A percentile compares a stretch with the other conserved stretches of the same genome.
These are phyloP conservation scores for Clarias gariepinus DNA, from an alignment of 2,113 vertebrate genomes.

Conservation along the genomic window DNA sequence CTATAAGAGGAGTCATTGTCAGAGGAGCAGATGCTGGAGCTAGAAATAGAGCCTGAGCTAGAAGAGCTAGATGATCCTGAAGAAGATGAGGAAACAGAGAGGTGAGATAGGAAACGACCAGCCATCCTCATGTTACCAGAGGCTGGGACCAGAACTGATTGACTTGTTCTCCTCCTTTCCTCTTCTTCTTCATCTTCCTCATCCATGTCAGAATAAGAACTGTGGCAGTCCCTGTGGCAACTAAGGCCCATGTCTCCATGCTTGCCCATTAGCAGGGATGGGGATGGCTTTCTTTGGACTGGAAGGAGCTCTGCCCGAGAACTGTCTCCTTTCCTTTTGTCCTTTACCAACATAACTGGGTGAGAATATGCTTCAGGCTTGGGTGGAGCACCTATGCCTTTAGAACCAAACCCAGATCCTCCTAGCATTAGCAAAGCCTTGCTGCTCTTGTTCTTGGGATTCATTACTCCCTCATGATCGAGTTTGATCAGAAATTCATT, in stretches of 20 bases:
- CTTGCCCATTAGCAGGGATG: conserved; percentile 64
- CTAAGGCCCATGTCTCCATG: conserved; percentile 80
- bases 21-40: conserved; percentile 92
- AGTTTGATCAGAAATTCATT: conserved; percentile 89
- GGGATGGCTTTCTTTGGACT: conserved; percentile 78
- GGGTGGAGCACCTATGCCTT: conserved; percentile 66
- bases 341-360: conserved; percentile 81
- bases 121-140: conserved; percentile 76
- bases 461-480: conserved; percentile 95
- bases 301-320: conserved; percentile 79
- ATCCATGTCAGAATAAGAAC: conserved; percentile 88
- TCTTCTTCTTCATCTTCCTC: conserved; percentile 84
- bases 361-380: conserved; percentile 80
- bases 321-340: conserved; percentile 82
- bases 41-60: conserved; percentile 89
- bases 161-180: conserved; percentile 59
- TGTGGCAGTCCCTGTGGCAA: conserved; percentile 89
- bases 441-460: conserved; percentile 94
- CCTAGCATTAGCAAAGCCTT: conserved; percentile 81
- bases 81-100: conserved; percentile 92
- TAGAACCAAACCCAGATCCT: conserved; percentile 71
- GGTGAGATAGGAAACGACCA: conserved; percentile 85
- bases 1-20: conserved; percentile 95
- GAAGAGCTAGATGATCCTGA: conserved; percentile 92
- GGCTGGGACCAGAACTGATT: conserved; percentile 62